These are phyloP conservation scores for Labia minor DNA, from an alignment of 2,888 invertebrate species.

Conservation along the genomic window DNA sequence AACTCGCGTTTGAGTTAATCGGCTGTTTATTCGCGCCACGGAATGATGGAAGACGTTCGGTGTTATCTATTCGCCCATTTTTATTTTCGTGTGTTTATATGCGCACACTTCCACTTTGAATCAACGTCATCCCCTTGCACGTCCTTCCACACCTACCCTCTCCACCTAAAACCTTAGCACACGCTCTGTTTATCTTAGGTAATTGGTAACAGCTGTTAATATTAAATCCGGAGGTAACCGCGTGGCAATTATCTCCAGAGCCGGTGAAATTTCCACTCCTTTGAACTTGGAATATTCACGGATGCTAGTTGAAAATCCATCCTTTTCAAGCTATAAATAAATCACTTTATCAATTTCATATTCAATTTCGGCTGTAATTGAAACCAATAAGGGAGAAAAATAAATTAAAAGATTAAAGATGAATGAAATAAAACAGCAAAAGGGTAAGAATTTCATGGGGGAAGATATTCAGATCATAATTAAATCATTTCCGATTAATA, in stretches of 20 bases:
- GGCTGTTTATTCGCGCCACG: slow-evolving; percentile 5
- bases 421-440: no score
- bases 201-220: slow-evolving; percentile 13
- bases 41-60: slow-evolving; percentile 2
- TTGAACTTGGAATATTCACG: not conserved
- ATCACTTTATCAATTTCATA: slow-evolving; percentile 2
- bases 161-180: not conserved
- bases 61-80: slow-evolving; percentile 7
- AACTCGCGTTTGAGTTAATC: slow-evolving; percentile 5
- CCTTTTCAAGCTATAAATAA: not conserved
- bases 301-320: not conserved
- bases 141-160: not conserved
- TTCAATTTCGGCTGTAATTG: not conserved
- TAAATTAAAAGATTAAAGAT: no score
- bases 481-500: no score
- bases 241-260: slow-evolving; percentile 13
- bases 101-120: not conserved
- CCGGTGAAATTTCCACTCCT: slow-evolving; percentile 3
- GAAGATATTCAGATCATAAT: no score
- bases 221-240: slow-evolving; percentile 13
- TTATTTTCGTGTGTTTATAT: not conserved
- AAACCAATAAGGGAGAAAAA: no score
- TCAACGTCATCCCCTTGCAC: not conserved
- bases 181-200: slow-evolving; percentile 13
- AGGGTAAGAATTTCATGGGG: no score